phyloP scores from a whole-genome alignment of 2,797 vertebrate species.

The Brotula barbata region DNA sequence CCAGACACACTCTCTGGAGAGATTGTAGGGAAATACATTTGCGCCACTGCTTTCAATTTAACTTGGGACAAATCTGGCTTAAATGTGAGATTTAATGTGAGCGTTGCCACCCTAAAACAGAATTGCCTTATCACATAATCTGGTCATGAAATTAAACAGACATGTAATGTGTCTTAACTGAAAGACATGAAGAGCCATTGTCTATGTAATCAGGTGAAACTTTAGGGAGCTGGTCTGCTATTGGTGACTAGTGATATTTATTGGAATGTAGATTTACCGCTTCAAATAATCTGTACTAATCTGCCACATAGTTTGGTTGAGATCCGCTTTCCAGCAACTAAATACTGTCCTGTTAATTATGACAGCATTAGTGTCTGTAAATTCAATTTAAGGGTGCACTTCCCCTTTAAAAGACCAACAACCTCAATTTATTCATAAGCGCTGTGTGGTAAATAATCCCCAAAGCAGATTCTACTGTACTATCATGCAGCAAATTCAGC shows the following conservation, averaged over 20 bases:
- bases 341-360: not conserved
- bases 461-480: conserved; percentile 13
- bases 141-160: not conserved
- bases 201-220: conserved; percentile 40
- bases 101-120: conserved; percentile 31
- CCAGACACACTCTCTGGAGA: conserved; percentile 68
- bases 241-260: not conserved
- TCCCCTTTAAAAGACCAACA: conserved; percentile 7
- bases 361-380: not conserved
- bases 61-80: conserved; percentile 56
- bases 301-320: not conserved
- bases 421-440: conserved; percentile 32
- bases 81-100: conserved; percentile 39
- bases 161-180: too few relatives aligned
- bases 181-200: conserved; percentile 10
- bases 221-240: conserved; percentile 28
- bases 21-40: conserved; percentile 45
- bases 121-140: conserved; percentile 6
- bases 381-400: conserved; percentile 20
- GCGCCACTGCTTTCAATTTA: conserved; percentile 68
- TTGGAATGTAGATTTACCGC: not conserved
- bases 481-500: conserved; percentile 1
- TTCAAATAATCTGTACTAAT: not conserved
- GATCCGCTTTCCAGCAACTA: not conserved
- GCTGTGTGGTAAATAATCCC: conserved; percentile 17